Base-by-base conservation (phyloP, 2,797 vertebrate genomes). In the Lycodopsis pacificus region DNA sequence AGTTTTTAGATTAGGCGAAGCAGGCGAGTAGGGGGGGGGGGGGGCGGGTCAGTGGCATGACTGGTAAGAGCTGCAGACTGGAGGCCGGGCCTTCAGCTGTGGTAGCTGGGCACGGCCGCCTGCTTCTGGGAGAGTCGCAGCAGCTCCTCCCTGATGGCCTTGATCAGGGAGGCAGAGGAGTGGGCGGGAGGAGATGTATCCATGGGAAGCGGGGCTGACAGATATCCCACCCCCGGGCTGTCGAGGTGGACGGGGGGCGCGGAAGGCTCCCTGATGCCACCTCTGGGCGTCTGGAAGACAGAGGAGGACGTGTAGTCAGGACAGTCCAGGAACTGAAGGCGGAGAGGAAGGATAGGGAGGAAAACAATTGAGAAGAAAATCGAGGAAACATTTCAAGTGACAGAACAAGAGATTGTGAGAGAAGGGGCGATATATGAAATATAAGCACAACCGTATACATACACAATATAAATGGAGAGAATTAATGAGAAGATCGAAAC, bases 141-240 rank as follows among this genome's bases (percentile, higher is more conserved):
- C 65, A 99, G 97, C 94, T 99, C 98, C 94, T 99, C 98, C 59
- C 98, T 94, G 90, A 99, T 99, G 84, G 98, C 98, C 95, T 98
- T 99, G 94, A 99, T 99, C 90, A 99, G 97, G 40, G 98, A 99
- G 75, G 98, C 97, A 0, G 98, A 99, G 1, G 98, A 98, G 91
- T 98, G 98, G 72, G 95, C 91, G 1, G 97, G 97, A 65, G 97
- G 97, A 69, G 96, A 94, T 36, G 96, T 95, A 73, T 97, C 96
- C 85, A 92, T 74, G 15, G 91, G 87, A 1, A 83, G 96, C 62
- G 95, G 95, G 83, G 95, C 92, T 1, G 92, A 86, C 66, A 93
- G 73, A 86, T 97, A 99, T 78, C 96, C 95, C 88, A 95, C 88
- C 64, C 95, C 94, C 0, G 96, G 71, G 38, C 94, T 82, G 80